A percentile compares a stretch with the other conserved stretches of the same genome.
These are phyloP conservation scores for Fistularia tabacaria DNA, from an alignment of 2,797 vertebrate genomes.

Conservation along the genomic window DNA sequence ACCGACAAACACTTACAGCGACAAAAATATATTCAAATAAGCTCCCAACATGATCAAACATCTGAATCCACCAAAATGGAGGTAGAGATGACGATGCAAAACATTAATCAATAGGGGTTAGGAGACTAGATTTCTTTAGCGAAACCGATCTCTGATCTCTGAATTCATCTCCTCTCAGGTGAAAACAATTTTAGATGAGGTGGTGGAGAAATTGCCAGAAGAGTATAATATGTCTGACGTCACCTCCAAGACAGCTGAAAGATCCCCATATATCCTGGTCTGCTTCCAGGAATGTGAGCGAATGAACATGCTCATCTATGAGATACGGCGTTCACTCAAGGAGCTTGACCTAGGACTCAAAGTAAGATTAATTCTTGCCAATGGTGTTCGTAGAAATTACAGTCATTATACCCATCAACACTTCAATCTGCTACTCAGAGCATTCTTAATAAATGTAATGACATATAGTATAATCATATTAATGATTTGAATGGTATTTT, in stretches of 20 bases:
- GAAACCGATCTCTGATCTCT: background rate
- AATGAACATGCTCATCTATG: conserved; percentile 71
- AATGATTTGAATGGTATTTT: background rate
- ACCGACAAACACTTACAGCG: no score
- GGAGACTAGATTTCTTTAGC: no score
- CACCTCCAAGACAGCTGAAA: conserved; percentile 75
- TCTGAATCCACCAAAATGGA: no score
- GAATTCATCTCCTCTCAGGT: conserved; percentile 52
- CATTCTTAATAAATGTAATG: no score
- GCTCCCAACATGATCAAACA: no score
- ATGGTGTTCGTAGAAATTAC: no score
- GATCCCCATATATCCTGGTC: conserved; percentile 75
- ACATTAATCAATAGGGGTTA: no score
- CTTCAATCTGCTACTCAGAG: no score
- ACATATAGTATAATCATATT: no score
- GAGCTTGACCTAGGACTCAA: conserved; percentile 81
- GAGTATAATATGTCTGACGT: conserved; percentile 81
- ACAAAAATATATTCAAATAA: no score
- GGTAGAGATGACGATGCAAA: no score
- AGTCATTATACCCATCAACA: no score
- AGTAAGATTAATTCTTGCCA: conserved; percentile 35
- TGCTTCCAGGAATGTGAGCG: conserved; percentile 83
- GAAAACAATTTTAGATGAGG: conserved; percentile 75
- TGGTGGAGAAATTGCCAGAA: conserved; percentile 77
- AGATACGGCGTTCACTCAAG: conserved; percentile 77